These are phyloP conservation scores for Peromyscus maniculatus DNA, from an alignment of 2,113 vertebrate species.

Conservation along the genomic window DNA sequence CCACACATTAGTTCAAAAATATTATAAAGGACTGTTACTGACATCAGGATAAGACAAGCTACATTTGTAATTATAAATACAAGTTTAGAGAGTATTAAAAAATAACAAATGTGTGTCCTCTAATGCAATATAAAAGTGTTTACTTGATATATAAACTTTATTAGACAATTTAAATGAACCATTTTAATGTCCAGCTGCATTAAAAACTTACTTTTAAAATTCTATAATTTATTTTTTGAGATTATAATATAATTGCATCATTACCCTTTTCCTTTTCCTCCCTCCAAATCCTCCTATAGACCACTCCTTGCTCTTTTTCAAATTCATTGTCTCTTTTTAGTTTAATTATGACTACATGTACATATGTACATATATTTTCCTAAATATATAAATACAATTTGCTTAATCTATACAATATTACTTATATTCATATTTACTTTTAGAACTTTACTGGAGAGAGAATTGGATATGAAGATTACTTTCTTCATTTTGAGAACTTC, in stretches of 20 bases:
- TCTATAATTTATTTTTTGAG: background rate
- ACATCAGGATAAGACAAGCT: background rate
- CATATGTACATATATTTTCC: background rate
- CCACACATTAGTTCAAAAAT: background rate
- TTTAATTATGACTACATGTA: background rate
- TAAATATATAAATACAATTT: too few species aligned
- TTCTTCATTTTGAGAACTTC: background rate
- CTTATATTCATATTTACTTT: background rate
- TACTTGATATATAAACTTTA: background rate
- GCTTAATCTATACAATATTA: background rate
- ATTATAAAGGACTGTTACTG: background rate
- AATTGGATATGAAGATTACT: accelerated
- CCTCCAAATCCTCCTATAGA: background rate
- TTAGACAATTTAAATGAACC: background rate
- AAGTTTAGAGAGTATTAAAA: background rate
- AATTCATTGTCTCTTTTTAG: background rate
- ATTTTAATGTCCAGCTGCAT: background rate
- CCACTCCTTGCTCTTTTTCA: background rate
- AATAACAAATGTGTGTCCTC: background rate
- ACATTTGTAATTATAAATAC: background rate
- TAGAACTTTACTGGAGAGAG: background rate
- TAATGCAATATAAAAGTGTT: background rate
- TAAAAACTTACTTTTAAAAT: background rate
- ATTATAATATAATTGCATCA: background rate
- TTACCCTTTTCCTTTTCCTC: background rate